Base-by-base conservation (phyloP, 2,888 invertebrate genomes). In the Encarsia formosa region DNA sequence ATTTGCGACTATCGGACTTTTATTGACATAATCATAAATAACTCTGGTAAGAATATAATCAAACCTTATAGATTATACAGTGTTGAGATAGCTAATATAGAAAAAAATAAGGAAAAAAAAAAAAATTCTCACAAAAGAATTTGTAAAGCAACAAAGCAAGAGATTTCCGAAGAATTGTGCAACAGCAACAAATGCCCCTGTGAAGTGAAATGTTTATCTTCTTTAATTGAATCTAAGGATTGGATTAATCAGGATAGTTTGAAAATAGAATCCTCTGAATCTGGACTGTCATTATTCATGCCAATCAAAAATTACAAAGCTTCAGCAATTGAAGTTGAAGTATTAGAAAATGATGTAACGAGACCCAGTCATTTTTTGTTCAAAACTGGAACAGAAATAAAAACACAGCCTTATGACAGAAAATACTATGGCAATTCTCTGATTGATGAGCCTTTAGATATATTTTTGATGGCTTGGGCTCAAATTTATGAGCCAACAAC, bases 381-480 rank as follows among this genome's bases (percentile, higher is more conserved):
- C 8, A 50, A 26, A 20, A 3, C 8, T n/a, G 19, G 38, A 4
- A 9, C 34, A 5, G 16, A 45, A 24, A 35, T 19, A 24, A n/a
- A 13, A 13, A 20, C 34, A 4, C 5, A 2, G 13, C 22, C 2
- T 8, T 63, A 61, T 31, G 65, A 68, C 22, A 61, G 65, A 5
- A 65, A 56, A 39, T 71, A 71, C 56, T 58, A 59, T 26, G 55
- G 61, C 1, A 54, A 62, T 22, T 51, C 63, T 1, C 52, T 62
- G 3, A 16, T 70, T 1, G 43, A 53, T 1, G 62, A 62, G n/a
- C 63, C 72, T 0, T 45, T 73, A 15, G 71, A 72, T 53, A 59
- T 74, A 22, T 71, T 71, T 44, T 51, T 70, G 2, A 70, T 73
- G 55, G 71, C 73, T 0, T 73, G 73, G 73, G 64, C 70, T 0